Evolutionary conservation across 2,797 vertebrate species (phyloP), one percentile per base, ranked within the genome.

Genomic region (Amniataba percoides): DNA sequence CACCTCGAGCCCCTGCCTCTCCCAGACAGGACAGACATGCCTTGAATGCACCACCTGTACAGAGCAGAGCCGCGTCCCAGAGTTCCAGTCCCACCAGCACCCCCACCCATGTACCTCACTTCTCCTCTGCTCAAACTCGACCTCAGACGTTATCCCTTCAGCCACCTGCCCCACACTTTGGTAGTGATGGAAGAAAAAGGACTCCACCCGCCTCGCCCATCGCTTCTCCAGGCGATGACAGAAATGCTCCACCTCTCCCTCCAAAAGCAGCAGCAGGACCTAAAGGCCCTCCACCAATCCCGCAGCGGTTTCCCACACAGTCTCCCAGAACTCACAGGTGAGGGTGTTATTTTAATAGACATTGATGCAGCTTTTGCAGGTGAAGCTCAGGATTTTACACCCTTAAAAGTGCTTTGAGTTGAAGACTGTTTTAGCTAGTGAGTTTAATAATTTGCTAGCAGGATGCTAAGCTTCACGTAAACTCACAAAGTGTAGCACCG

Each of bases 221-320:
- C 2, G 40, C 64, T 2, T 78, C 84, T 5, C 65, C 57, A 0
- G 36, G 12, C 0, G 46, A 65, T 5, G 89, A 88, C 0, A 53
- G 70, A 4, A 59, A 56, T 1, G 82, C 91, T 53, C 96, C 96
- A 11, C 96, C 96, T 1, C 92, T 97, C 36, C 97, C 97, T 10
- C 94, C 95, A 31, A 98, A 98, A 83, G 84, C 77, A 9, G 94
- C 94, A 15, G 14, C 3, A 15, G 71, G 25, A 9, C 81, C 83
- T 16, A 87, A 91, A 77, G 89, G 91, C 2, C 94, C 82, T 42
- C 93, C 88, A n/a, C 93, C 86, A 4, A 18, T 91, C 40, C 92
- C 57, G 21, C 80, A 87, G 18, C 89, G 93, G 3, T 64, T 82
- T 3, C 91, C 92, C 2, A 42, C 78, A 19, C 83, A 85, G 21